Conservation (phyloP, 2,888 invertebrate species). For the Bombylius discolor region DNA sequence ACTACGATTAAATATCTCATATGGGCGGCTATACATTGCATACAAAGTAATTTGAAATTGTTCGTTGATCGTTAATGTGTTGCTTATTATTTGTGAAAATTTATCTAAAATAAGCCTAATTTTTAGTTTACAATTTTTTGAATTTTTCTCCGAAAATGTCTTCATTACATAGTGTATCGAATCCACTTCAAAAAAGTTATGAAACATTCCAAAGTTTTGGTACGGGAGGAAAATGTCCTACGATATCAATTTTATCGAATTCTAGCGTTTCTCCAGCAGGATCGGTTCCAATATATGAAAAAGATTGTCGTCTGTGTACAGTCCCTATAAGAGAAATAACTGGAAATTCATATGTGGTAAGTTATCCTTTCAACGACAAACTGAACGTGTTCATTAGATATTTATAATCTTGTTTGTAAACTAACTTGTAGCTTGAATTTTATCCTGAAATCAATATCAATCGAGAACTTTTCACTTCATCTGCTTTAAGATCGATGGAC, state of each 20-base stretch:
- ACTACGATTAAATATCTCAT: too few species aligned
- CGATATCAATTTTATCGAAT: not conserved
- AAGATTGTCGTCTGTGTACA: constrained; percentile 49
- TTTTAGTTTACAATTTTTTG: too few species aligned
- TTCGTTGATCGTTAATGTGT: too few species aligned
- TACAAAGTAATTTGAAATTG: too few species aligned
- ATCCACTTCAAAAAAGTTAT: not conserved
- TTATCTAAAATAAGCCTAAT: too few species aligned
- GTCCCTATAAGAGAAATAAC: constrained; percentile 39
- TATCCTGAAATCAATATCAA: constrained; percentile 59
- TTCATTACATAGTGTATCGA: not conserved
- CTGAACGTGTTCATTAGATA: too few species aligned
- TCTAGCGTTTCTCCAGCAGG: constrained; percentile 40
- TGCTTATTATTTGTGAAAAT: too few species aligned
- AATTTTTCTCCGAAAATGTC: not conserved
- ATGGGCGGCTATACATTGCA: too few species aligned
- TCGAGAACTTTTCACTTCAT: constrained; percentile 47
- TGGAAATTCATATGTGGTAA: constrained; percentile 30
- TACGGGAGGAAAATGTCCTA: not conserved
- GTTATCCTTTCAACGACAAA: constrained; percentile 18
- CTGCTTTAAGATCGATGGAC: constrained; percentile 38
- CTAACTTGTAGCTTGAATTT: constrained; percentile 40
- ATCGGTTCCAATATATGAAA: constrained; percentile 47
- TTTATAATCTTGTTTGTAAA: not conserved
- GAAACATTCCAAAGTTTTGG: not conserved